Evolutionary conservation across 2,797 vertebrate genomes (phyloP), one percentile per base, ranked within the genome.

Genomic region (Podargus strigoides): DNA sequence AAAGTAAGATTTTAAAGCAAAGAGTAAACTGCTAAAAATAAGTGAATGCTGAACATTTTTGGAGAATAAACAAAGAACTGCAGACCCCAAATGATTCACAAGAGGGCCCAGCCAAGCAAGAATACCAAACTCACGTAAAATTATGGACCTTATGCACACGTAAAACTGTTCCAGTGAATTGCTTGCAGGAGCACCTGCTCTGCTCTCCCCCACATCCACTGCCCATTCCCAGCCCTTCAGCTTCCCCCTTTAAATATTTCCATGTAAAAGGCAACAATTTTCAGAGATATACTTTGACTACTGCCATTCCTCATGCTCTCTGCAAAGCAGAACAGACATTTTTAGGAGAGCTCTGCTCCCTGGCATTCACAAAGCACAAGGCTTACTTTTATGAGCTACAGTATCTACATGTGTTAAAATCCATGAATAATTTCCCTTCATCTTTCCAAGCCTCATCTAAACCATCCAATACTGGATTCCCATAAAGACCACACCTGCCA

Each of bases 11-110:
- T 85, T 94, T 90, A 85, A 85, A 91, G 85, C 28, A 44, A 80
- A 87, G 92, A 68, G 87, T 55, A 77, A 68, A 89, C 53, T 53
- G 83, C 93, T 95, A 94, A 94, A 95, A 96, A 95, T 93, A 95
- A 89, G 68, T 0, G 4, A 88, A 27, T 50, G 75, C 49, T 59
- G 27, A 94, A 93, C 81, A 89, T 77, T 78, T 58, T 84, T 66
- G 80, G 75, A 90, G 83, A 63, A 32, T 42, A 75, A 85, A 83
- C 17, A 60, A 41, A 72, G 47, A 66, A 70, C 1, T 93, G 95
- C 90, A 91, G 87, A 96, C 12, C 70, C 34, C 89, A 66, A 88
- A 76, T 32, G 83, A 80, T 37, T 70, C 87, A 77, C 72, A 70
- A 94, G 92, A 83, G 86, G 91, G 77, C 93, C 26, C 84, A 79